Conservation (phyloP, 2,888 invertebrate species). For the Mesorhabditis sp. region DNA sequence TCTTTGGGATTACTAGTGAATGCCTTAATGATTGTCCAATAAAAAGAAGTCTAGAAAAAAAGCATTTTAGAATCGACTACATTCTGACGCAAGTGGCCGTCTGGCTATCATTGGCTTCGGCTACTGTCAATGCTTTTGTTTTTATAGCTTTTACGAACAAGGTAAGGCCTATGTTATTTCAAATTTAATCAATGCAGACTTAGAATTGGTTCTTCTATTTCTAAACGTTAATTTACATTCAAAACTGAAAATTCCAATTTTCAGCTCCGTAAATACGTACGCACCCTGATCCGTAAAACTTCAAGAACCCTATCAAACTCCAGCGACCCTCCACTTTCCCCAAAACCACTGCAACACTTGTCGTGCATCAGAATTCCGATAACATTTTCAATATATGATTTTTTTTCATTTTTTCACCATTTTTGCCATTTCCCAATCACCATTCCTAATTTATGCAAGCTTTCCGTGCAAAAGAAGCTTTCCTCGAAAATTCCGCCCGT, state of each 20-base stretch:
- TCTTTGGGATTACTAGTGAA: too few species aligned
- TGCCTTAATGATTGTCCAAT: too few species aligned
- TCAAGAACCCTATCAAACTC: constrained; percentile 53
- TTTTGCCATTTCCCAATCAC: background rate
- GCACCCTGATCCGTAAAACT: constrained; percentile 52
- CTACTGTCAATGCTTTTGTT: constrained; percentile 56
- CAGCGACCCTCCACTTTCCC: constrained; percentile 51
- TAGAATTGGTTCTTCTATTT: too few species aligned
- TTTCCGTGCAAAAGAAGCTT: background rate
- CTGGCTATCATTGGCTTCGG: constrained; percentile 54
- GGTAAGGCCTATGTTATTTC: too few species aligned
- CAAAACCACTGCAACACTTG: constrained; percentile 43
- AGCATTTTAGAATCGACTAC: constrained; percentile 46
- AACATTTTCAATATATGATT: background rate
- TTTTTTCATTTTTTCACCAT: background rate
- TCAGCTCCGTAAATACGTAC: constrained; percentile 36
- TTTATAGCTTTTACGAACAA: constrained; percentile 57
- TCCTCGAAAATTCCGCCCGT: background rate
- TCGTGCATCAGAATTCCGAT: constrained; percentile 6
- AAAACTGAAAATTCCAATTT: too few species aligned
- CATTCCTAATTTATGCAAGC: background rate
- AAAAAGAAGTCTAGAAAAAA: background rate
- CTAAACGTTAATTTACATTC: too few species aligned
- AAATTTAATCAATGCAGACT: too few species aligned
- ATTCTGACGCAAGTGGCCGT: constrained; percentile 50